Conservation (phyloP, 2,888 invertebrate species). For the Trachelus stipa region DNA sequence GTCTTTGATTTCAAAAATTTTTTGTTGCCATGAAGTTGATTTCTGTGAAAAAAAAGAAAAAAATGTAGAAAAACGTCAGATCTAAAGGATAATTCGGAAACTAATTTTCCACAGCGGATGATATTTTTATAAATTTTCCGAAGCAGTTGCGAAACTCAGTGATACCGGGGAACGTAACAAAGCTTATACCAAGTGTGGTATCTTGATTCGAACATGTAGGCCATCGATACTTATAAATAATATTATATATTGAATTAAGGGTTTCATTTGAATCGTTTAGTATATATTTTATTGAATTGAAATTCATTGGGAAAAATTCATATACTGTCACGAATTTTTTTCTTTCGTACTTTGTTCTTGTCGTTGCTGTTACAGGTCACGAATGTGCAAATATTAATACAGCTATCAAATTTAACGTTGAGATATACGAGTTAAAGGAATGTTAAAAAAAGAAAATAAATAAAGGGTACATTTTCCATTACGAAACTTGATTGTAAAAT, state of each 20-base stretch:
- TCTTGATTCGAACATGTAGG: conserved; percentile 26
- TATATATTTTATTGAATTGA: neutral
- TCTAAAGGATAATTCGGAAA: neutral
- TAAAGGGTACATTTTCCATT: neutral
- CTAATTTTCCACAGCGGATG: neutral
- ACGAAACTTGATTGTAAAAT: neutral
- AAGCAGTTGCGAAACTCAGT: neutral
- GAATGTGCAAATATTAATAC: neutral
- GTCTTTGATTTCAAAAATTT: neutral
- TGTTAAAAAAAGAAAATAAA: neutral
- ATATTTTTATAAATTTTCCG: neutral
- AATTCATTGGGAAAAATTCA: neutral
- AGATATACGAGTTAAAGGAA: neutral
- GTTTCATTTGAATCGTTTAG: neutral
- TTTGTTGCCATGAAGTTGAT: neutral
- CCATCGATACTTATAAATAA: conserved; percentile 1
- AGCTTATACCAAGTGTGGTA: conserved; percentile 32
- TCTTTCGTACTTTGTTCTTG: neutral
- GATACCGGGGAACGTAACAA: neutral
- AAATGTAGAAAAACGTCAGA: neutral
- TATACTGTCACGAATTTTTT: neutral
- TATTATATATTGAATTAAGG: neutral
- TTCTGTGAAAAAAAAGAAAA: neutral
- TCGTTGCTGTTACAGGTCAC: neutral
- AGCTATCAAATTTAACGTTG: neutral